Evolutionary conservation across 2,113 vertebrate species (phyloP).

Genomic region (Rallus limicola): DNA sequence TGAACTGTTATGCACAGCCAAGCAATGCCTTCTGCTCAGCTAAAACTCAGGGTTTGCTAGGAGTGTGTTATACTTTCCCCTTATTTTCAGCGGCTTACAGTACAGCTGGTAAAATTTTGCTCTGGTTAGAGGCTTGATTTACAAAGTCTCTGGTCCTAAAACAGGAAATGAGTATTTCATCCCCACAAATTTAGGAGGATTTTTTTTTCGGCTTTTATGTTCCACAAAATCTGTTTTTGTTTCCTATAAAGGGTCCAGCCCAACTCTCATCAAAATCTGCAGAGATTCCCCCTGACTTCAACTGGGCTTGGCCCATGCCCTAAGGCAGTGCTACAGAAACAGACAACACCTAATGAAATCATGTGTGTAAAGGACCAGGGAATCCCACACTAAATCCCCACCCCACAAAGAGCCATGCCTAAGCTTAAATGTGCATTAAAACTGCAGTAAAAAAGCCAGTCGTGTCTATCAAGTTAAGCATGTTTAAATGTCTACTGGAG

Average conservation of each 20-base stretch:
- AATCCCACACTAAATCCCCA: constrained; percentile 35
- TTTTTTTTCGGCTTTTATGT: constrained; percentile 51
- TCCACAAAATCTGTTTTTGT: constrained; percentile 49
- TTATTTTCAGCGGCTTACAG: neutral
- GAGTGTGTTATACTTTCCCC: neutral
- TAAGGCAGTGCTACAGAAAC: constrained; percentile 12
- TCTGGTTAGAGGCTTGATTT: constrained; percentile 48
- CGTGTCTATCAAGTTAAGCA: constrained; percentile 21
- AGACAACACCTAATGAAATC: constrained; percentile 60
- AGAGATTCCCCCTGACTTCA: constrained; percentile 42
- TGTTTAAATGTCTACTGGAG: constrained; percentile 32
- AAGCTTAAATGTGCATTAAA: constrained; percentile 47
- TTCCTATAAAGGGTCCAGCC: constrained; percentile 25
- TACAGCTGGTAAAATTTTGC: constrained; percentile 62
- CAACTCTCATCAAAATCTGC: constrained; percentile 18
- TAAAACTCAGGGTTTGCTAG: neutral
- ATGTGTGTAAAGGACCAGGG: constrained; percentile 22
- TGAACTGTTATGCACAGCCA: neutral
- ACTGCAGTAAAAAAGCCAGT: constrained; percentile 20
- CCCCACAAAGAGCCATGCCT: constrained; percentile 18
- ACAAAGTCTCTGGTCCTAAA: constrained; percentile 53
- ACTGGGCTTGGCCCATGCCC: constrained; percentile 6
- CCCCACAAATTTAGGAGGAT: constrained; percentile 45
- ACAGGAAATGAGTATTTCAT: constrained; percentile 65
- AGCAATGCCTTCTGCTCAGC: neutral